phyloP scores from a whole-genome alignment of 2,888 invertebrate species.

The Agrochola circellaris region DNA sequence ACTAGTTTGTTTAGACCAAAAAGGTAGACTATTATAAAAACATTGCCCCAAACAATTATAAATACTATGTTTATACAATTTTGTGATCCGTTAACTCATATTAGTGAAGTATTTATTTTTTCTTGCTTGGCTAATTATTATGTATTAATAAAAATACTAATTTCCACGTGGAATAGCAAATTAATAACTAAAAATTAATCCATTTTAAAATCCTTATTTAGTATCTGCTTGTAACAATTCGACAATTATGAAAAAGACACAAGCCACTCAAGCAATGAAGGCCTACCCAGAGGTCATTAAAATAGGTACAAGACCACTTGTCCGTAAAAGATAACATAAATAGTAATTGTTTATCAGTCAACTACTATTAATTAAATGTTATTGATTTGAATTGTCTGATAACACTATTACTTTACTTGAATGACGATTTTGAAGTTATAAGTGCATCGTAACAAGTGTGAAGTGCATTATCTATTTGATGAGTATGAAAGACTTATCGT shows the following conservation, averaged over 20 bases:
- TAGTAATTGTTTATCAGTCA: slow-evolving; percentile 7
- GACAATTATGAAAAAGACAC: slow-evolving; percentile 7
- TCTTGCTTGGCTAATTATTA: background rate
- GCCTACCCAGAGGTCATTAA: slow-evolving; percentile 18
- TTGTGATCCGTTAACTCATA: background rate
- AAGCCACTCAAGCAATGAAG: slow-evolving; percentile 18
- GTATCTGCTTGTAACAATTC: background rate
- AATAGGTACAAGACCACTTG: slow-evolving; percentile 14
- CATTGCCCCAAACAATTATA: background rate
- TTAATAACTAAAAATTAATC: background rate
- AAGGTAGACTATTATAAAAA: slow-evolving; percentile 2
- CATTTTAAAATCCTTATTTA: background rate
- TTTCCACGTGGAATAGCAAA: background rate
- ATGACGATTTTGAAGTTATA: slow-evolving; percentile 21
- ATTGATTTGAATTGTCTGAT: slow-evolving; percentile 31
- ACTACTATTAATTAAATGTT: slow-evolving; percentile 31
- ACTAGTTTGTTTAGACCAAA: background rate
- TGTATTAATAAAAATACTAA: background rate
- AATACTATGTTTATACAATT: slow-evolving; percentile 10
- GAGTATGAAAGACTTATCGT: slow-evolving; percentile 10
- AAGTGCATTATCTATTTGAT: slow-evolving; percentile 36
- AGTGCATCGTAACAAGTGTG: background rate
- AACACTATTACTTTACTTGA: slow-evolving; percentile 18
- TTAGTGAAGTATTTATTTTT: background rate
- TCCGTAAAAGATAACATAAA: slow-evolving; percentile 22